Evolutionary conservation across 2,888 invertebrate genomes (phyloP), one percentile per base, ranked within the genome.

Genomic region (Didymodactylos carnosus): DNA sequence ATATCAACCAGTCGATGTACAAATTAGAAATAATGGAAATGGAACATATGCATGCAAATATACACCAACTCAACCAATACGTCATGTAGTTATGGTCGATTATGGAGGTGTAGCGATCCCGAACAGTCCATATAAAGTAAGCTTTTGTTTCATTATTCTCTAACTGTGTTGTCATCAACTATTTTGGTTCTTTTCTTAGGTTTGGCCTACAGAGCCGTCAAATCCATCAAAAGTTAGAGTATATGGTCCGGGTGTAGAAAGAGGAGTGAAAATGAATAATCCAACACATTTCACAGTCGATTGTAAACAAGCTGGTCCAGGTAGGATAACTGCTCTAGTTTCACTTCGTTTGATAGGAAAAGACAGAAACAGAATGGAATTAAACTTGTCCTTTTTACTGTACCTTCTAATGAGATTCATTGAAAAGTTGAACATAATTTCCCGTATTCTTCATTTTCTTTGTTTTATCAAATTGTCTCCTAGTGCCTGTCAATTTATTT

Each of bases 211-310:
- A 6, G 88, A 90, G 76, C 89, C 89, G 1, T 85, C 89, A 35
- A 89, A 91, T 83, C 88, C 89, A 3, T 86, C 87, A 0, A 89
- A 90, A 83, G 89, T 92, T 10, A 87, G 88, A 78, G 89, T 90
- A 14, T 91, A 89, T 80, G 92, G 92, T 16, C 92, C 92, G 11
- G 92, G 92, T 78, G 85, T 92, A 7, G 89, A 91, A 80, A 87
- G 88, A 76, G 89, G 89, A 1, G 88, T 91, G 0, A 89, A 89
- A 80, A 88, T 89, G 19, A 88, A 88, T 77, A 85, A 87, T 8
- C 88, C 89, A 25, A 91, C 91, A 6, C 88, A 90, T 82, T 91
- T 92, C 81, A 89, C 89, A 79, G 88, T 92, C 69, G 92, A 92
- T 82, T 89, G 91, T 76, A 88, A 89, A 70, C 88, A 89, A 78